Conservation (phyloP, 2,888 invertebrate species). For the Pterostichus niger region DNA sequence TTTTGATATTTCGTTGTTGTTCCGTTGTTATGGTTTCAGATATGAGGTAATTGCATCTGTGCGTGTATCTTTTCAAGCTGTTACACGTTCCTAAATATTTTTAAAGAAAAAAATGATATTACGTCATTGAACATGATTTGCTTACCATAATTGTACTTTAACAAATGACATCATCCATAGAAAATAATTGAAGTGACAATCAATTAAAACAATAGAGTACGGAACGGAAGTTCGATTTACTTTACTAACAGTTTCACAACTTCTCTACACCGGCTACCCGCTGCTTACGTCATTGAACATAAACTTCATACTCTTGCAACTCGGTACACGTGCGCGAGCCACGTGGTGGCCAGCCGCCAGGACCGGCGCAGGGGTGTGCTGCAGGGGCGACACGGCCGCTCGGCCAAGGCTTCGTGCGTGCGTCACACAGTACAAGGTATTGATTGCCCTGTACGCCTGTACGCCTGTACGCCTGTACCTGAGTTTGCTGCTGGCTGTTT, state of each 20-base stretch:
- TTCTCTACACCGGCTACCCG: not conserved
- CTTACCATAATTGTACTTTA: no score
- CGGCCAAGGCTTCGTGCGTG: slow-evolving; percentile 58
- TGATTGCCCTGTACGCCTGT: slow-evolving; percentile 47
- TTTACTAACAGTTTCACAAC: not conserved
- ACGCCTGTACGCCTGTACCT: slow-evolving; percentile 53
- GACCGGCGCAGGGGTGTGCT: not conserved
- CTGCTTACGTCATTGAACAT: slow-evolving; percentile 16
- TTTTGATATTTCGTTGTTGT: no score
- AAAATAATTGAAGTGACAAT: no score
- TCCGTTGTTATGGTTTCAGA: no score
- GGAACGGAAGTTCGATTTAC: no score
- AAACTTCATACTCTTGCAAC: not conserved
- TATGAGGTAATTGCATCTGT: no score
- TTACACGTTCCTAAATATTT: no score
- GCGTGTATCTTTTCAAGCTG: no score
- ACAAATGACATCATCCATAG: no score
- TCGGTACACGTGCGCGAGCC: slow-evolving; percentile 21
- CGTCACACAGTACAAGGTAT: slow-evolving; percentile 47
- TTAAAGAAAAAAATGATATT: no score
- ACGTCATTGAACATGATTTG: no score
- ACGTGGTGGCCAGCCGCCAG: slow-evolving; percentile 25
- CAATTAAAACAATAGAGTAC: no score
- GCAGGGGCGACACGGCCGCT: slow-evolving; percentile 11
- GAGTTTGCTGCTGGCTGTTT: slow-evolving; percentile 9